A percentile compares a stretch with the other conserved stretches of the same genome.
These are phyloP conservation scores for Chaenodraco wilsoni DNA, from an alignment of 2,797 vertebrate genomes.

Conservation along the genomic window DNA sequence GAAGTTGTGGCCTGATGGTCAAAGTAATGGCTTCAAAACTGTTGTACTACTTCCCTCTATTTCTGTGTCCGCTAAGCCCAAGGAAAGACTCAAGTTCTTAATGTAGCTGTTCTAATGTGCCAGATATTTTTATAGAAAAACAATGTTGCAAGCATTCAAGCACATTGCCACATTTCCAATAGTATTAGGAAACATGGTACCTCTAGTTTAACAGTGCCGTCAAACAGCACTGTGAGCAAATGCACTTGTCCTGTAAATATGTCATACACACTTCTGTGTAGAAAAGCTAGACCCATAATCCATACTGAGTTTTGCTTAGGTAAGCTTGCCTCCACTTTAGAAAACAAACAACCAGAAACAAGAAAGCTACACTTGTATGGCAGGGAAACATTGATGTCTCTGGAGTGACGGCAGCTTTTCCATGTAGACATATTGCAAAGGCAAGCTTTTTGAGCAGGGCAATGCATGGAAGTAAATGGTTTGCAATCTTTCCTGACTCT, in stretches of 20 bases:
- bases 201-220: constrained; percentile 16
- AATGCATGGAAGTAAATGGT: constrained; percentile 63
- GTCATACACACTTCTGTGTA: constrained; percentile 27
- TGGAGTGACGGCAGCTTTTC: constrained; percentile 64
- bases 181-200: constrained; percentile 10
- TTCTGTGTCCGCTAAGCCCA: not conserved
- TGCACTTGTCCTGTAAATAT: constrained; percentile 16
- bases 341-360: constrained; percentile 75
- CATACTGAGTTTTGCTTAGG: constrained; percentile 72
- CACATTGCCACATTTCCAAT: not conserved
- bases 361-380: constrained; percentile 62
- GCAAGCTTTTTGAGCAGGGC: constrained; percentile 63
- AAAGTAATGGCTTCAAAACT: not conserved
- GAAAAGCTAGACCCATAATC: constrained; percentile 57
- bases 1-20: not conserved
- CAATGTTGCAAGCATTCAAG: not conserved
- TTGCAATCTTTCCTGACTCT: constrained; percentile 68
- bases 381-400: constrained; percentile 65
- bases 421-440: constrained; percentile 75
- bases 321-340: constrained; percentile 68
- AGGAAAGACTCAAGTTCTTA: not conserved
- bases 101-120: not conserved
- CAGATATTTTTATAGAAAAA: not conserved
- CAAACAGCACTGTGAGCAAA: constrained; percentile 17
- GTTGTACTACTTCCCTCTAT: not conserved